Evolutionary conservation across 1,140 invertebrate species (phyloP).

Genomic region (Spodoptera frugiperda): DNA sequence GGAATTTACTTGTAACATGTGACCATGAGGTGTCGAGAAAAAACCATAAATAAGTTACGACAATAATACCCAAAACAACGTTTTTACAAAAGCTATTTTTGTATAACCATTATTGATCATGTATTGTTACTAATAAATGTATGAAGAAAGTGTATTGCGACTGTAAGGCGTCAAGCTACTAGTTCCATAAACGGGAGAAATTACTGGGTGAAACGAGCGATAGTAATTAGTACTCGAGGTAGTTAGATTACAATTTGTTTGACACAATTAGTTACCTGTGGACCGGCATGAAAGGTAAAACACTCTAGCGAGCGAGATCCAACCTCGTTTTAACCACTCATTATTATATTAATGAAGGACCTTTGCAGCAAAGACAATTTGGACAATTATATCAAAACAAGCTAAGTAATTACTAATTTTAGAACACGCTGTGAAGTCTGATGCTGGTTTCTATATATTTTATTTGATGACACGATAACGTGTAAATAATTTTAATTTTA

Average conservation of each 20-base stretch:
- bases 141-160: background rate
- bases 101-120: background rate
- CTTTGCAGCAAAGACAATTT: no score
- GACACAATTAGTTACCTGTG: conserved; percentile 3
- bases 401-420: no score
- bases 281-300: background rate
- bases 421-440: no score
- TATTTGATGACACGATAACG: no score
- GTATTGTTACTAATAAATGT: background rate
- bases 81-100: background rate
- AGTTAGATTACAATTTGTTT: background rate
- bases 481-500: no score
- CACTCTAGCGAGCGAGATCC: background rate
- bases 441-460: no score
- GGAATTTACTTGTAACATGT: background rate
- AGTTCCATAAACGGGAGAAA: background rate
- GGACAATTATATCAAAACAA: no score
- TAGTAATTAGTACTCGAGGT: background rate
- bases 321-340: no score
- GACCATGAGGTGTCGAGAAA: background rate
- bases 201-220: background rate
- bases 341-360: no score
- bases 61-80: background rate
- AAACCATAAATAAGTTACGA: background rate
- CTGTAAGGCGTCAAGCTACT: no score